Evolutionary conservation across 2,888 invertebrate species (phyloP).

Genomic region (Hetaerina titia): DNA sequence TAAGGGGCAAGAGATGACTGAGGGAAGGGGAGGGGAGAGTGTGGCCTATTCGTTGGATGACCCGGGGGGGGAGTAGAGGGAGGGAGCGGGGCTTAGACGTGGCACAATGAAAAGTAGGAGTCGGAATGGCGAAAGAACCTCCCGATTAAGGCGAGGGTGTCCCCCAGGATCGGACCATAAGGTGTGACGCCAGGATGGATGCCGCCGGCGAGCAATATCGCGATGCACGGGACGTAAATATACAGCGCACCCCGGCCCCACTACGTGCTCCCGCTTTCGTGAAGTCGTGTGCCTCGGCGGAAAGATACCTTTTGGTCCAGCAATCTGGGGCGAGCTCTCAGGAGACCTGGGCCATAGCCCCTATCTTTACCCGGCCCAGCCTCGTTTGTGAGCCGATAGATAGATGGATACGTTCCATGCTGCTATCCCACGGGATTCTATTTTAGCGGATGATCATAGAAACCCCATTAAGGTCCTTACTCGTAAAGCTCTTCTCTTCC

Average conservation of each 20-base stretch:
- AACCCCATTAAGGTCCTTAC: too few species aligned
- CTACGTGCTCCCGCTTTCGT: not conserved
- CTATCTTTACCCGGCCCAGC: not conserved
- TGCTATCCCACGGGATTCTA: too few species aligned
- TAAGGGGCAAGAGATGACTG: not conserved
- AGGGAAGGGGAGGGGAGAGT: not conserved
- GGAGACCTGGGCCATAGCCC: not conserved
- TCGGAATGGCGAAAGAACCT: not conserved
- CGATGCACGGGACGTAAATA: conserved; percentile 1
- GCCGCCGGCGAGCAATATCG: conserved; percentile 16
- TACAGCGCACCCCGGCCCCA: not conserved
- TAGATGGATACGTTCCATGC: not conserved
- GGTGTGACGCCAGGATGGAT: not conserved
- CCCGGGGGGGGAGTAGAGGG: not conserved
- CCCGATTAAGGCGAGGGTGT: not conserved
- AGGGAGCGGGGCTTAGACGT: not conserved
- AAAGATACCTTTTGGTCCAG: not conserved
- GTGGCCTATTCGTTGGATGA: not conserved
- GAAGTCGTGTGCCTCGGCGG: not conserved
- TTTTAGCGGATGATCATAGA: too few species aligned
- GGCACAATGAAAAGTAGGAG: not conserved
- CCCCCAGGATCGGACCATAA: not conserved
- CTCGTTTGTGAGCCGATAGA: not conserved
- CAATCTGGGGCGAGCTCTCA: not conserved
- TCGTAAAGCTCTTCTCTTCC: too few species aligned